Evolutionary conservation across 2,888 invertebrate species (phyloP), one percentile per base, ranked within the genome.

Genomic region (Ectemnius lituratus): DNA sequence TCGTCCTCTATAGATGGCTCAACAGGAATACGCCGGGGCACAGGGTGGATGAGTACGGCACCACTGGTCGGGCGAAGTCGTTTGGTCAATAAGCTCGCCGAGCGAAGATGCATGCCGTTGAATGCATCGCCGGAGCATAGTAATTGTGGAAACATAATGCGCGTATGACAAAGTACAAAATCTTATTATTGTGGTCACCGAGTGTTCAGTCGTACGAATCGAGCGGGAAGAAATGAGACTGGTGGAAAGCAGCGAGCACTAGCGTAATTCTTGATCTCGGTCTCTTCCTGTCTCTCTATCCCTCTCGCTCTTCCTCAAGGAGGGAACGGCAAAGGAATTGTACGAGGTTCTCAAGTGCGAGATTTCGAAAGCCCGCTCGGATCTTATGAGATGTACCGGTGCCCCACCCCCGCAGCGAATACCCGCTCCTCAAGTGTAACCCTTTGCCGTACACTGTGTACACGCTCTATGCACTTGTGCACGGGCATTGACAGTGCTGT

Each of bases 11-110:
- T 11, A 37, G 37, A 37, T 5, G 37, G 37, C 37, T 0, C 1
- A 1, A 0, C 3, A 37, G 8, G 37, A 37, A 37, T 37, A 37
- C 5, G 37, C 37, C 37, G 37, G 8, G 37, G 37, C 37, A 37
- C 8, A 8, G 11, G 37, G 5, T 37, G 1, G 37, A 4, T 8
- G 37, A 37, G 37, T 37, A 11, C 37, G 37, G 8, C 8, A 11
- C 37, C 37, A 37, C 37, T 8, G 37, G 8, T 37, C 37, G 75
- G 75, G 61, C 77, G 62, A 69, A 71, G 67, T 68, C 70, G 83
- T 81, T 81, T 84, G 77, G 81, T 84, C 83, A 81, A 84, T 84
- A 85, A 79, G 72, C 63, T 73, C 27, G 46, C 62, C 65, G 57
- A 23, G 27, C 37, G 37, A 37, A 37, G 65, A n/a, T 8, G 20